Conservation (phyloP, 2,797 vertebrate genomes). For the Helostoma temminkii region DNA sequence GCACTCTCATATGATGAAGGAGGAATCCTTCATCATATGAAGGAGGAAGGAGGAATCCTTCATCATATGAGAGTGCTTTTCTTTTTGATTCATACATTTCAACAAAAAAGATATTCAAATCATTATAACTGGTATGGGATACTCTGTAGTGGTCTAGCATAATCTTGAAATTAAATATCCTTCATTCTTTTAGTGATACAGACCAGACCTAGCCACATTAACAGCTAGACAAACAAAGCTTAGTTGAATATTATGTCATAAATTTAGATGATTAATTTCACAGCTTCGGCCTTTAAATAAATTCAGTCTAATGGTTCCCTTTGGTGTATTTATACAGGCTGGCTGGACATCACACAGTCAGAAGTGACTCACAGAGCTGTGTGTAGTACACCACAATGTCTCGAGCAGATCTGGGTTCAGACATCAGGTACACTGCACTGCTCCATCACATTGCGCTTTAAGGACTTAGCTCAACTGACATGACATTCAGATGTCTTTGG, state of each 20-base stretch:
- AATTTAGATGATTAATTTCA: conserved; percentile 75
- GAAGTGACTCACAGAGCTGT: conserved; percentile 64
- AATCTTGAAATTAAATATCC: conserved; percentile 36
- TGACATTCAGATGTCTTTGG: too few relatives aligned
- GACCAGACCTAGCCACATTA: conserved; percentile 65
- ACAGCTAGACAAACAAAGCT: conserved; percentile 71
- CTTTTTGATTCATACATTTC: conserved; percentile 23
- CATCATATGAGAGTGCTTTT: conserved; percentile 33
- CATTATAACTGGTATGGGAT: conserved; percentile 18
- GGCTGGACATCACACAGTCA: conserved; percentile 47
- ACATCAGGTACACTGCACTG: conserved; percentile 40
- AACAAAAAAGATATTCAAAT: conserved; percentile 38
- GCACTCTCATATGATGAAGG: too few relatives aligned
- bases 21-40: too few relatives aligned
- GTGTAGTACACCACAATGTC: conserved; percentile 37
- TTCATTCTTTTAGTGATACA: conserved; percentile 42
- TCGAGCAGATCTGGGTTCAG: conserved; percentile 41
- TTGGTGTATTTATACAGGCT: conserved; percentile 64
- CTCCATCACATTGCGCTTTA: too few relatives aligned
- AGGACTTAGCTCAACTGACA: too few relatives aligned
- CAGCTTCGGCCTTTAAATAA: conserved; percentile 67
- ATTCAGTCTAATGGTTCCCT: conserved; percentile 64
- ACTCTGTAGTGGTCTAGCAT: conserved; percentile 44
- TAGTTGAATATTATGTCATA: conserved; percentile 67
- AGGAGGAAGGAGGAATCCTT: too few relatives aligned